A percentile compares a stretch with the other conserved stretches of the same genome.
These are phyloP conservation scores for Clostera curtula DNA, from an alignment of 2,888 invertebrate species.

Conservation along the genomic window DNA sequence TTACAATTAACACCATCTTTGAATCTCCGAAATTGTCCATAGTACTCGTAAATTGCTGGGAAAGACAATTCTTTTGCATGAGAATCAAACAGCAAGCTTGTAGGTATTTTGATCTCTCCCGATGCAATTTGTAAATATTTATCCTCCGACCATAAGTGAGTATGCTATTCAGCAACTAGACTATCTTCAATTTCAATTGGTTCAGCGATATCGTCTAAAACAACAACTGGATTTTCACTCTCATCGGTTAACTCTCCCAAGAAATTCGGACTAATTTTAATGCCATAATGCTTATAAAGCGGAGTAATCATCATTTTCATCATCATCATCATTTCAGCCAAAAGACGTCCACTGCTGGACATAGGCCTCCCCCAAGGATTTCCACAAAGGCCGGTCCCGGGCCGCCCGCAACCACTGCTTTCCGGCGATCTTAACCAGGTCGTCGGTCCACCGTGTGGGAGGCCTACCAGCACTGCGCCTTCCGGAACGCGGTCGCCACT, in stretches of 20 bases:
- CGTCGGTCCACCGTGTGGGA: too few relatives aligned
- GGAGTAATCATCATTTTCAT: slow-evolving; percentile 2
- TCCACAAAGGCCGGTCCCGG: too few relatives aligned
- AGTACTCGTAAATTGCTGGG: slow-evolving; percentile 30
- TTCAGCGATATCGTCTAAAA: slow-evolving; percentile 2
- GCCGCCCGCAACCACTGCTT: too few relatives aligned
- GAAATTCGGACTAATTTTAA: slow-evolving; percentile 3
- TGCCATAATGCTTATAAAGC: slow-evolving; percentile 5
- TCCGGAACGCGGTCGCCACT: too few relatives aligned
- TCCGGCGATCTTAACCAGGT: too few relatives aligned
- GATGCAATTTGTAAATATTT: slow-evolving; percentile 4
- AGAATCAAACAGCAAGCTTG: slow-evolving; percentile 5
- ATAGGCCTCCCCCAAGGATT: too few relatives aligned
- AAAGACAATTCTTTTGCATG: slow-evolving; percentile 16
- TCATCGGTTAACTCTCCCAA: slow-evolving; percentile 2
- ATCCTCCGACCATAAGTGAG: slow-evolving; percentile 10
- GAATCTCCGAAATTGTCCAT: slow-evolving; percentile 26
- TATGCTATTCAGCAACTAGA: slow-evolving; percentile 7
- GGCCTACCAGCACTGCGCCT: too few relatives aligned
- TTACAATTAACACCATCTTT: slow-evolving; percentile 17
- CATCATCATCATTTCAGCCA: too few relatives aligned
- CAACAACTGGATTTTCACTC: slow-evolving; percentile 4
- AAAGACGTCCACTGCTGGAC: too few relatives aligned
- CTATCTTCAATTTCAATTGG: slow-evolving; percentile 1
- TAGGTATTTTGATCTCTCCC: slow-evolving; percentile 4